A percentile compares a stretch with the other conserved stretches of the same genome.
These are phyloP conservation scores for Eupithecia inturbata DNA, from an alignment of 2,888 invertebrate genomes.

Conservation along the genomic window DNA sequence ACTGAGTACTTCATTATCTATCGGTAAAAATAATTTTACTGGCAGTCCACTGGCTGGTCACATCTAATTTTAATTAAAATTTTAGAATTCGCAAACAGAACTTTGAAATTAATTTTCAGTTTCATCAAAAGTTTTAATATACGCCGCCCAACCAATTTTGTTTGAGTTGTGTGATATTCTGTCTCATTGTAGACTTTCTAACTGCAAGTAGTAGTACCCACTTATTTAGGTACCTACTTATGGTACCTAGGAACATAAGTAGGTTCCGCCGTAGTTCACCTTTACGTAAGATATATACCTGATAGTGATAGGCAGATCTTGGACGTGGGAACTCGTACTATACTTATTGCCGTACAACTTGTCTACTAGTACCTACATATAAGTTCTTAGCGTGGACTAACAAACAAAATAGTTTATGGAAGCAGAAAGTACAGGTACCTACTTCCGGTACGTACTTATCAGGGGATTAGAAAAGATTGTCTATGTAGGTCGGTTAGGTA, in stretches of 20 bases:
- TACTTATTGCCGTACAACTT: too few species aligned
- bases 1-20: background rate
- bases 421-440: background rate
- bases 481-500: background rate
- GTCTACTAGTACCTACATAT: too few species aligned
- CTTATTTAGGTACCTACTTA: too few species aligned
- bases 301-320: too few species aligned
- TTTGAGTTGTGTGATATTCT: slow-evolving; percentile 22
- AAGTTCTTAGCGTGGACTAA: too few species aligned
- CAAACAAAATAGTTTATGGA: background rate
- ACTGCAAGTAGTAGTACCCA: too few species aligned
- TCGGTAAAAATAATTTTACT: background rate
- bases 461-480: background rate
- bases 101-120: slow-evolving; percentile 32
- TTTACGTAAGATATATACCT: too few species aligned
- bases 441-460: background rate
- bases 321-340: too few species aligned
- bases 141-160: slow-evolving; percentile 13
- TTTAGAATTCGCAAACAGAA: slow-evolving; percentile 21
- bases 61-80: slow-evolving; percentile 16
- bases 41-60: background rate
- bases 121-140: slow-evolving; percentile 27
- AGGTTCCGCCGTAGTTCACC: too few species aligned
- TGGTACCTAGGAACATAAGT: too few species aligned
- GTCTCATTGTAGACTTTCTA: slow-evolving; percentile 5